Evolutionary conservation across 1,140 invertebrate genomes (phyloP).

Genomic region (Heliconius nattereri): DNA sequence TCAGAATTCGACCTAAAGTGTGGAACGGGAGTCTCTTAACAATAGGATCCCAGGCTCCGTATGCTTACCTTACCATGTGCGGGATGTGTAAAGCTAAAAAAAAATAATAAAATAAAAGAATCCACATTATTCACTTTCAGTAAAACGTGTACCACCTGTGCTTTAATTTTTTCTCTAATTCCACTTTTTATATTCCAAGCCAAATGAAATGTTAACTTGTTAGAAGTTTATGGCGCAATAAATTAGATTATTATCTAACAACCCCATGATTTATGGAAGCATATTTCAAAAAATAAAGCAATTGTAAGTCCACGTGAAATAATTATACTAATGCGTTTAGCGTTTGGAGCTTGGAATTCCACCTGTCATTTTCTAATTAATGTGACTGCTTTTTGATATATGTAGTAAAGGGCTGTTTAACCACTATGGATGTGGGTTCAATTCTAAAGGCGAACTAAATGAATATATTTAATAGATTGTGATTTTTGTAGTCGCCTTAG

Average conservation of each 20-base stretch:
- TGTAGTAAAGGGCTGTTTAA: neutral
- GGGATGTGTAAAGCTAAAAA: neutral
- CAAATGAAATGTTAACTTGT: constrained; percentile 42
- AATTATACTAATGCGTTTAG: constrained; percentile 18
- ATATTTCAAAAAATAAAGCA: constrained; percentile 23
- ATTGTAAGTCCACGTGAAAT: constrained; percentile 17
- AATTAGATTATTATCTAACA: constrained; percentile 33
- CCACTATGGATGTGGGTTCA: neutral
- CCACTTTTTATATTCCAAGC: constrained; percentile 15
- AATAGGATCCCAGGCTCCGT: neutral
- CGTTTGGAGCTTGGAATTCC: neutral
- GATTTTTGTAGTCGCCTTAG: neutral
- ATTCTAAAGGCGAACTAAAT: too few relatives aligned
- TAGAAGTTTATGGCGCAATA: constrained; percentile 26
- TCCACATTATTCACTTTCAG: neutral
- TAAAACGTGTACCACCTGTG: neutral
- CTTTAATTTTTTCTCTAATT: neutral
- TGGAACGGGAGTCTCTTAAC: neutral
- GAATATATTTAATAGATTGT: too few relatives aligned
- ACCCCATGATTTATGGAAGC: constrained; percentile 19
- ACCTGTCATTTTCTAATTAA: constrained; percentile 6
- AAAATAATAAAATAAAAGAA: neutral
- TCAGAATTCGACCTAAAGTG: neutral
- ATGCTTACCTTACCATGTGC: neutral
- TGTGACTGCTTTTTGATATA: neutral